Conservation (phyloP, 2,113 vertebrate species). For the human (Homo sapiens) region GRCh38 chrX:29062001-29062500, state of each 20-base stretch:
- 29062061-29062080: not conserved
- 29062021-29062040: not conserved
- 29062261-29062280: not conserved
- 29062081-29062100: not conserved
- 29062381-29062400: conserved; percentile 26
- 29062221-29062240: not conserved
- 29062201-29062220: not conserved
- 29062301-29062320: not conserved
- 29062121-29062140: not conserved
- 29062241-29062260: not conserved
- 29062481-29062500: not conserved
- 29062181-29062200: not conserved
- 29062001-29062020: not conserved
- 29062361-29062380: conserved; percentile 16
- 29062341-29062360: not conserved
- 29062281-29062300: not conserved
- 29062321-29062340: not conserved
- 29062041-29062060: not conserved
- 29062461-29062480: not conserved
- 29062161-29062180: not conserved
- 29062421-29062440: conserved; percentile 26
- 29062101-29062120: not conserved
- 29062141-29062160: not conserved
- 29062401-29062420: not conserved
- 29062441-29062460: not conserved